These are phyloP conservation scores for Pluvianellus socialis DNA, from an alignment of 2,113 vertebrate genomes.

Conservation along the genomic window DNA sequence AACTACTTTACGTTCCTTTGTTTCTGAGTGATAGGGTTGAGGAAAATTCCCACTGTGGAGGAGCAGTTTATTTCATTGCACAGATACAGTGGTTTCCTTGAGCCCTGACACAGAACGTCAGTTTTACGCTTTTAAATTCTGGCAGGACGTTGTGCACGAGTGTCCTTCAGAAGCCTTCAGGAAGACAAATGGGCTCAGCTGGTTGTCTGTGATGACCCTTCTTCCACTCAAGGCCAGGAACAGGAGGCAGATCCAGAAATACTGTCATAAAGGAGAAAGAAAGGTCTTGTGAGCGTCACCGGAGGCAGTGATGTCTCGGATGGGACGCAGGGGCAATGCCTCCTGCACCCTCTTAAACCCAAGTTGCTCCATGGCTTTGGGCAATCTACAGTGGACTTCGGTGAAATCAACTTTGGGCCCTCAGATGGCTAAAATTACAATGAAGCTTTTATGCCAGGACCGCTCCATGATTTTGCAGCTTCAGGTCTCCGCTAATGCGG, in stretches of 20 bases:
- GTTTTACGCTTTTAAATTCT: not conserved
- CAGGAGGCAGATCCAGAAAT: not conserved
- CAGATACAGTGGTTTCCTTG: not conserved
- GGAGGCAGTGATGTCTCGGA: not conserved
- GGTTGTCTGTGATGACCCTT: not conserved
- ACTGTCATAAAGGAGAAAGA: not conserved
- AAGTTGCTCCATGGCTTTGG: not conserved
- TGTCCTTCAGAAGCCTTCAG: not conserved
- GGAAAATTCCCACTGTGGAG: not conserved
- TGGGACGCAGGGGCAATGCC: not conserved
- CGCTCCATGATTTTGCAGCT: not conserved
- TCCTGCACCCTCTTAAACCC: not conserved
- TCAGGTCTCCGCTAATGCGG: not conserved
- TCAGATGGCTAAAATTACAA: not conserved
- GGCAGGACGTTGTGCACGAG: not conserved
- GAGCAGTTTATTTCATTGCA: not conserved
- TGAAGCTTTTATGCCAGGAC: not conserved
- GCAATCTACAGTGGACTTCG: accelerated
- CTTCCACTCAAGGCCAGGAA: not conserved
- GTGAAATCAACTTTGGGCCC: not conserved
- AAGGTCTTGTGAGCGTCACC: accelerated
- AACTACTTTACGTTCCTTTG: not conserved
- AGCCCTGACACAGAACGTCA: not conserved
- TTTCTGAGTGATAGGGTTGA: not conserved
- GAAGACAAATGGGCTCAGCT: not conserved